Conservation (phyloP, 1,140 invertebrate species). For the Drosophila miranda region DNA sequence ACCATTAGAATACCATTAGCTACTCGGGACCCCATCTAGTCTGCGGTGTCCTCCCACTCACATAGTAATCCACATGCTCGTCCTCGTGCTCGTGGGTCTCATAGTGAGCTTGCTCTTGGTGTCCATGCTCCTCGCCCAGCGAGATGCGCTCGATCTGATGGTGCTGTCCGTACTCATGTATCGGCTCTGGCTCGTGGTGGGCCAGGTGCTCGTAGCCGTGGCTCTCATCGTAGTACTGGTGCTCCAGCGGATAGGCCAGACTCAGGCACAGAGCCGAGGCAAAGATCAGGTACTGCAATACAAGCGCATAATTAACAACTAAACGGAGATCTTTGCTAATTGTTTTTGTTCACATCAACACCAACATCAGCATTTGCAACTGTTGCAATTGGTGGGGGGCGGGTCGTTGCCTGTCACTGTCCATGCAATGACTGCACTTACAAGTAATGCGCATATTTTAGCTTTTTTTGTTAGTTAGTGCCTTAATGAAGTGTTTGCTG, state of each 20-base stretch:
- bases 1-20: background rate
- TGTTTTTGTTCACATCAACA: slow-evolving; percentile 46
- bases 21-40: background rate
- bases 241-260: slow-evolving; percentile 78
- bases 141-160: slow-evolving; percentile 79
- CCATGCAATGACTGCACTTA: slow-evolving; percentile 20
- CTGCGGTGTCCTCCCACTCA: slow-evolving; percentile 59
- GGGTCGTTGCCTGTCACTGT: slow-evolving; percentile 2
- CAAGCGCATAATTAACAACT: slow-evolving; percentile 55
- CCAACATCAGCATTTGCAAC: slow-evolving; percentile 22
- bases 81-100: slow-evolving; percentile 74
- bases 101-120: slow-evolving; percentile 48
- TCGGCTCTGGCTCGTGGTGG: slow-evolving; percentile 59
- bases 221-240: slow-evolving; percentile 74
- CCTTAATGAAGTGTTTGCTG: slow-evolving; percentile 61
- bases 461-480: slow-evolving; percentile 29
- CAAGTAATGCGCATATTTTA: slow-evolving; percentile 8
- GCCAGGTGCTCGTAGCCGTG: slow-evolving; percentile 70
- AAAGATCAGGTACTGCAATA: slow-evolving; percentile 78
- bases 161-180: slow-evolving; percentile 68
- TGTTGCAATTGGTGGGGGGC: slow-evolving; percentile 49
- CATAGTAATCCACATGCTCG: slow-evolving; percentile 82
- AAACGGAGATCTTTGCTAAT: slow-evolving; percentile 51
- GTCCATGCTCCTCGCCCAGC: slow-evolving; percentile 71
- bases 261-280: slow-evolving; percentile 76